Evolutionary conservation across 2,113 vertebrate genomes (phyloP).

Genomic region (Thryonomys swinderianus): DNA sequence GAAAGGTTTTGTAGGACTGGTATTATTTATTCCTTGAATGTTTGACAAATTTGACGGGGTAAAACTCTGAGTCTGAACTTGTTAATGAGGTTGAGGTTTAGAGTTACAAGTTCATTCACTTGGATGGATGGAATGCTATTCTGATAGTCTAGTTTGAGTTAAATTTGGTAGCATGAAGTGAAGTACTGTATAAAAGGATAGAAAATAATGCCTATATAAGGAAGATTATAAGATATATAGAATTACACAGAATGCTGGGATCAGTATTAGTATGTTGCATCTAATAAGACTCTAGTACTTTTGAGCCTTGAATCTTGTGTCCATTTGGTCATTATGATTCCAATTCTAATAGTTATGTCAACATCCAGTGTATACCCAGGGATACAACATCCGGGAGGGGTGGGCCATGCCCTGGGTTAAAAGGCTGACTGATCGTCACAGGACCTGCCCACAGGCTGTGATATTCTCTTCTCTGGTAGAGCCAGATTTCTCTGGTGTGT

Average conservation of each 20-base stretch:
- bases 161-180: neutral
- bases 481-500: neutral
- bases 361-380: neutral
- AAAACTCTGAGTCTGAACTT: neutral
- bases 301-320: neutral
- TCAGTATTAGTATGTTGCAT: neutral
- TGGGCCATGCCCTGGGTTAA: neutral
- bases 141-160: neutral
- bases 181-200: neutral
- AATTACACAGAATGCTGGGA: neutral
- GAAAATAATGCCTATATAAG: neutral
- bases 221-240: neutral
- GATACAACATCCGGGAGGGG: neutral
- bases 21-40: neutral
- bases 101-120: neutral
- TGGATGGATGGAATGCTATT: neutral
- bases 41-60: neutral
- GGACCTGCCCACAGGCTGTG: neutral
- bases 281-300: neutral
- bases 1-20: neutral
- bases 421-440: neutral
- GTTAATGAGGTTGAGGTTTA: neutral
- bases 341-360: too few species aligned
- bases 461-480: neutral
- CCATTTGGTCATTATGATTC: neutral